Conservation (phyloP, 64 coral and sea anemone species). For the Orbicella faveolata region DNA sequence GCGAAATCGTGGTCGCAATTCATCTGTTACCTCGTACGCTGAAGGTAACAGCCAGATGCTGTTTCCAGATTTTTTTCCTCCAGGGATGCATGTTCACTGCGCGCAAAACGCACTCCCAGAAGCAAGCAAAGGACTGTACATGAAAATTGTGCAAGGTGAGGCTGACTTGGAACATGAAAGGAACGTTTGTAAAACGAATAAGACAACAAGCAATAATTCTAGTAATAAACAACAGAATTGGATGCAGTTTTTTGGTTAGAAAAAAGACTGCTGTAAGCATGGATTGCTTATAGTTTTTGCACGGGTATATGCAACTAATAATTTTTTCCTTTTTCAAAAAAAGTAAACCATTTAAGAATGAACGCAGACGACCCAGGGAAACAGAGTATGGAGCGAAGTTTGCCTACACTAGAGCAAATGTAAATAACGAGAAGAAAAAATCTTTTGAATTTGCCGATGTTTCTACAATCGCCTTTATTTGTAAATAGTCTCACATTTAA, state of each 20-base stretch:
- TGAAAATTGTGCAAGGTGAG: slow-evolving; percentile 38
- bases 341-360: not conserved
- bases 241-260: slow-evolving; percentile 44
- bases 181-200: slow-evolving; percentile 3
- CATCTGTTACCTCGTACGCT: not conserved
- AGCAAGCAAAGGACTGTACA: slow-evolving; percentile 17
- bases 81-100: slow-evolving; percentile 39
- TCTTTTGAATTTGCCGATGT: not conserved
- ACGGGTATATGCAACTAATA: too few species aligned
- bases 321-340: not conserved
- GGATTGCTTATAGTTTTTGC: not conserved
- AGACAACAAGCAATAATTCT: not conserved
- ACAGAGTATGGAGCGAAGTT: not conserved
- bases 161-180: not conserved
- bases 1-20: slow-evolving; percentile 22
- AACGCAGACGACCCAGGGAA: not conserved
- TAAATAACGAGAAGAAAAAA: not conserved
- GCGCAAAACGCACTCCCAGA: slow-evolving; percentile 30
- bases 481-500: not conserved
- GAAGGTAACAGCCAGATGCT: slow-evolving; percentile 26
- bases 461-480: not conserved
- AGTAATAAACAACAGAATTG: slow-evolving; percentile 23
- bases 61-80: slow-evolving; percentile 50
- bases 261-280: not conserved
- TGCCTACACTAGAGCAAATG: not conserved